These are phyloP conservation scores for Fundulus diaphanus DNA, from an alignment of 2,797 vertebrate species.

Conservation along the genomic window DNA sequence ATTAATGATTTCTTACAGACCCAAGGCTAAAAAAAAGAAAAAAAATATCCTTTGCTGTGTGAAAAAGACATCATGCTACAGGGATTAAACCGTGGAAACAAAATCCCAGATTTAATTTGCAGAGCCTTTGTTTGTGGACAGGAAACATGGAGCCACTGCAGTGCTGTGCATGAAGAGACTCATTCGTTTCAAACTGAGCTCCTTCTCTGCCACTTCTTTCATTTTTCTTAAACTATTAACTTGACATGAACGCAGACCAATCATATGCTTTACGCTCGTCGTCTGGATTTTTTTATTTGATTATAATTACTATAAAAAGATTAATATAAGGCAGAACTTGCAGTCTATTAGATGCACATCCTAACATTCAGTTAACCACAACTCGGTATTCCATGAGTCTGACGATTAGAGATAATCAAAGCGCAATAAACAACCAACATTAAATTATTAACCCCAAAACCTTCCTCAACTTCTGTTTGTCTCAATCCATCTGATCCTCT, in stretches of 20 bases:
- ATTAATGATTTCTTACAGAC: slow-evolving; percentile 7
- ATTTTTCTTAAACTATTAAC: slow-evolving; percentile 72
- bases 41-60: slow-evolving; percentile 57
- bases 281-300: slow-evolving; percentile 21
- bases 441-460: slow-evolving; percentile 62
- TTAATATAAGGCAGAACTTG: slow-evolving; percentile 23
- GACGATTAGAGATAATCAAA: slow-evolving; percentile 42
- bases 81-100: slow-evolving; percentile 51
- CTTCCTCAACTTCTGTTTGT: slow-evolving; percentile 58
- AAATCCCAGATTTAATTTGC: slow-evolving; percentile 53
- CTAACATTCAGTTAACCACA: too few species aligned
- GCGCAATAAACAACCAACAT: slow-evolving; percentile 63
- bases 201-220: slow-evolving; percentile 50
- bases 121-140: slow-evolving; percentile 46
- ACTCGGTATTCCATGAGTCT: too few species aligned
- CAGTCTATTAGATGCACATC: slow-evolving; percentile 11
- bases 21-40: slow-evolving; percentile 29
- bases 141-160: slow-evolving; percentile 43
- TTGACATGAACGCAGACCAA: slow-evolving; percentile 43
- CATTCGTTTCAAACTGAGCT: slow-evolving; percentile 32
- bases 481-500: slow-evolving; percentile 57
- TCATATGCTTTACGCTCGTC: not conserved
- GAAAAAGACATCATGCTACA: slow-evolving; percentile 62
- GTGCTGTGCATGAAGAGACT: slow-evolving; percentile 25
- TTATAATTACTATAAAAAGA: slow-evolving; percentile 43